Percentiles rank a stretch among this genome's conserved stretches.
Conservation (phyloP, 2,113 vertebrate species). For the Orientallactaga bullata region DNA sequence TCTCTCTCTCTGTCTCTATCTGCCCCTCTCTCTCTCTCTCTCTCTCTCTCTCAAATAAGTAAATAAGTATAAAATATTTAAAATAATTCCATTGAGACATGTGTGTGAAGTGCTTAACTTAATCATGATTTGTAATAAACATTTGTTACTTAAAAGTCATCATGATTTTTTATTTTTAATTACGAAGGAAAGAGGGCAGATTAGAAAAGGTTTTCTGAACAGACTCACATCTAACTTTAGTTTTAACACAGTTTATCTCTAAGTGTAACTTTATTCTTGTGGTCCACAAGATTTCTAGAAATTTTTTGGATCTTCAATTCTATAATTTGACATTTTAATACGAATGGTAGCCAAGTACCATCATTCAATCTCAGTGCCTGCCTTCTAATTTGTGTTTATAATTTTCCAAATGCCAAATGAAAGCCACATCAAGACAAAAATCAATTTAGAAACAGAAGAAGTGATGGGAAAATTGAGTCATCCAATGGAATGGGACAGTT, state of each 20-base stretch:
- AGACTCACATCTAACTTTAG: not conserved
- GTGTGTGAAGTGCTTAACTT: not conserved
- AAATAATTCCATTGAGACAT: not conserved
- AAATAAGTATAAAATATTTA: not conserved
- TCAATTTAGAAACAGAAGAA: slow-evolving; percentile 9
- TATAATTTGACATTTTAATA: not conserved
- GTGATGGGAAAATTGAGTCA: not conserved
- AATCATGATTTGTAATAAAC: not conserved
- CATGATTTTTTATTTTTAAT: not conserved
- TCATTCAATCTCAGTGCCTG: not conserved
- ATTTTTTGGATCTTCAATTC: not conserved
- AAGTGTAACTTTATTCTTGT: not conserved
- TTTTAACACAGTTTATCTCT: not conserved
- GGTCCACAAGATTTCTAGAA: not conserved
- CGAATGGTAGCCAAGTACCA: not conserved
- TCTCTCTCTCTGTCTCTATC: no score
- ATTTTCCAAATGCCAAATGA: not conserved
- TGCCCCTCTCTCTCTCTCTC: no score
- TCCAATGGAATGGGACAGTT: accelerated
- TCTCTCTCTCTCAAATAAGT: no score
- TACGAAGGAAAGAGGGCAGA: not conserved
- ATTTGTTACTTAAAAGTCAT: not conserved
- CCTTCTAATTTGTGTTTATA: not conserved
- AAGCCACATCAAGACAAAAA: slow-evolving; percentile 28
- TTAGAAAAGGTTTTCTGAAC: not conserved